Evolutionary conservation across 1,140 invertebrate species (phyloP).

Genomic region (Diuraphis noxia): DNA sequence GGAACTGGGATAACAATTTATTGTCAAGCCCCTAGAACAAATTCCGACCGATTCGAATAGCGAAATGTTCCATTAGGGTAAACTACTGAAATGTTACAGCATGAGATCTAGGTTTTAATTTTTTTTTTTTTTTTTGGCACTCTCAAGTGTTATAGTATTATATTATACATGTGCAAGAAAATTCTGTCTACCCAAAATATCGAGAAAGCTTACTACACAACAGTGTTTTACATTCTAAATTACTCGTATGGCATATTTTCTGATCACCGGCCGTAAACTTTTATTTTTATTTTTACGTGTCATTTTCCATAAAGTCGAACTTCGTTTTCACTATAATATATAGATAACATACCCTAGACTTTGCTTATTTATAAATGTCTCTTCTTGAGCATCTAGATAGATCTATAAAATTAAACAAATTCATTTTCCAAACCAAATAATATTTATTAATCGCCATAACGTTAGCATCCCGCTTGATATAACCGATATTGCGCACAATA

Average conservation of each 20-base stretch:
- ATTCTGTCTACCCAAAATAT: conserved; percentile 8
- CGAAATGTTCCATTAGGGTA: conserved; percentile 5
- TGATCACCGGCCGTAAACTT: background rate
- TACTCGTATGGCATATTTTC: background rate
- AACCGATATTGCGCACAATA: background rate
- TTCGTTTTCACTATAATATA: background rate
- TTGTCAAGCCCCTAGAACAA: background rate
- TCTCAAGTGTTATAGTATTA: background rate
- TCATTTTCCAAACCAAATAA: background rate
- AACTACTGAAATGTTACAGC: background rate
- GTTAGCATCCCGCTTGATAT: background rate
- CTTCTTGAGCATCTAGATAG: background rate
- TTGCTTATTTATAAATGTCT: background rate
- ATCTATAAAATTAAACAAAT: background rate
- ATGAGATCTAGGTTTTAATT: background rate
- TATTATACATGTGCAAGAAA: background rate
- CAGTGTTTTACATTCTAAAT: background rate
- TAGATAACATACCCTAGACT: background rate
- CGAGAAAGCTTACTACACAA: background rate
- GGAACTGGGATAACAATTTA: conserved; percentile 4
- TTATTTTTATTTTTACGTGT: too few species aligned
- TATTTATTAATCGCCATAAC: background rate
- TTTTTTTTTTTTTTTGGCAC: conserved; percentile 31
- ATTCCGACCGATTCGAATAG: background rate
- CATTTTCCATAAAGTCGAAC: too few species aligned